phyloP scores from a whole-genome alignment of 2,797 vertebrate species.

The Chloroceryle inda region DNA sequence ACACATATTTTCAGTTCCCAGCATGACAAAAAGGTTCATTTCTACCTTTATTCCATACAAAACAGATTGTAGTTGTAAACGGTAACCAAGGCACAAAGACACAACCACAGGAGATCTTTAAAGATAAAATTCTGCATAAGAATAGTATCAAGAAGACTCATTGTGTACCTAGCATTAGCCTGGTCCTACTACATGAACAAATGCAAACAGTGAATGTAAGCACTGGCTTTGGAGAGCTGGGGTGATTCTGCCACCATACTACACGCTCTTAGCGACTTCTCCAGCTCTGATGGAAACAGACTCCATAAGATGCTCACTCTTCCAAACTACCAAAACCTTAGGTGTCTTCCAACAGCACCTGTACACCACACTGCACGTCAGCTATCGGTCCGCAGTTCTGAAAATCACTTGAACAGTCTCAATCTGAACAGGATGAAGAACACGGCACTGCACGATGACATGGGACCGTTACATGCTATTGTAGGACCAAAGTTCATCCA shows the following conservation, averaged over 20 bases:
- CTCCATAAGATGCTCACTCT: not conserved
- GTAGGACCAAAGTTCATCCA: not conserved
- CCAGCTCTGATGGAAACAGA: not conserved
- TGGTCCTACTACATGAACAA: not conserved
- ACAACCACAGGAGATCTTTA: not conserved
- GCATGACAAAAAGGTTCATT: not conserved
- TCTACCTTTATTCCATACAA: not conserved
- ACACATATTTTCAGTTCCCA: not conserved
- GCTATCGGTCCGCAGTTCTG: not conserved
- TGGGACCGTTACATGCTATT: not conserved
- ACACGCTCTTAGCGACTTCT: not conserved
- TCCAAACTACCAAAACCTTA: not conserved
- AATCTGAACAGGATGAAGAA: not conserved
- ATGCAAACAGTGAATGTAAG: not conserved
- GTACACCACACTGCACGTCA: not conserved
- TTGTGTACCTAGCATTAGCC: not conserved
- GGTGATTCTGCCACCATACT: not conserved
- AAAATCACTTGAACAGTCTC: not conserved
- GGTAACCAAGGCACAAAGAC: not conserved
- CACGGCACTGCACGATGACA: not conserved
- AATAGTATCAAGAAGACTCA: not conserved
- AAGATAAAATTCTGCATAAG: not conserved
- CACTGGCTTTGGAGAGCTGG: not conserved
- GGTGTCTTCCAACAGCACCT: not conserved
- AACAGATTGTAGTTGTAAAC: not conserved